Evolutionary conservation across 2,888 invertebrate genomes (phyloP).

Genomic region (Galerucella calmariensis): DNA sequence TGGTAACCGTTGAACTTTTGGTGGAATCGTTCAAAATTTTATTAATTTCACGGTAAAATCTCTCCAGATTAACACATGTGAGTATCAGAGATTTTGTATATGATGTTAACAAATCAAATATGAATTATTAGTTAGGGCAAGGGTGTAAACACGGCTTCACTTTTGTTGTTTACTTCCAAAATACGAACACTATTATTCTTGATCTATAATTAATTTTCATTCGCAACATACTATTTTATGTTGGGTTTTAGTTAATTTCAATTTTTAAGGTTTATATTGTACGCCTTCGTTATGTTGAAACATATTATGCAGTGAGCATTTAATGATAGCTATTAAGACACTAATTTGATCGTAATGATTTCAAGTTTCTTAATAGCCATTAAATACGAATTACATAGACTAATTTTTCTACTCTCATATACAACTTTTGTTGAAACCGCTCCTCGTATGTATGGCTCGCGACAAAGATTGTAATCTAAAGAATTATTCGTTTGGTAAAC

Average conservation of each 20-base stretch:
- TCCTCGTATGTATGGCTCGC: no score
- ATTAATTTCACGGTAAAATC: slow-evolving; percentile 19
- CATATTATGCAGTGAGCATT: no score
- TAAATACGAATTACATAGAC: no score
- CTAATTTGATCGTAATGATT: no score
- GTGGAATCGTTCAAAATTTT: slow-evolving; percentile 15
- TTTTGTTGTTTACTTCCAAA: slow-evolving; percentile 26
- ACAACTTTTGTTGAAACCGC: no score
- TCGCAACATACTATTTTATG: not conserved
- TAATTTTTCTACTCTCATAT: no score
- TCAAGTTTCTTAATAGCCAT: no score
- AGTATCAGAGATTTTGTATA: slow-evolving; percentile 30
- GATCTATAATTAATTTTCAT: slow-evolving; percentile 30
- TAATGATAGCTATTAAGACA: no score
- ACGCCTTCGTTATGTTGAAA: no score
- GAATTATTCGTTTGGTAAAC: no score
- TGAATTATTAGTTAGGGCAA: slow-evolving; percentile 32
- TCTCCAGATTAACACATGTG: slow-evolving; percentile 21
- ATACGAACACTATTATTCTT: slow-evolving; percentile 12
- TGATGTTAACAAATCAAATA: slow-evolving; percentile 31
- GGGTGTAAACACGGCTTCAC: slow-evolving; percentile 17
- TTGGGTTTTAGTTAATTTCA: not conserved
- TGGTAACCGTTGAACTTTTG: slow-evolving; percentile 2
- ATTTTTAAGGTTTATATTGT: not conserved
- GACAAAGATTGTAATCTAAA: no score